Percentiles rank a stretch among this genome's conserved stretches.
phyloP scores from a whole-genome alignment of 1,140 invertebrate genomes.

The Pogonognathellus flavescens region DNA sequence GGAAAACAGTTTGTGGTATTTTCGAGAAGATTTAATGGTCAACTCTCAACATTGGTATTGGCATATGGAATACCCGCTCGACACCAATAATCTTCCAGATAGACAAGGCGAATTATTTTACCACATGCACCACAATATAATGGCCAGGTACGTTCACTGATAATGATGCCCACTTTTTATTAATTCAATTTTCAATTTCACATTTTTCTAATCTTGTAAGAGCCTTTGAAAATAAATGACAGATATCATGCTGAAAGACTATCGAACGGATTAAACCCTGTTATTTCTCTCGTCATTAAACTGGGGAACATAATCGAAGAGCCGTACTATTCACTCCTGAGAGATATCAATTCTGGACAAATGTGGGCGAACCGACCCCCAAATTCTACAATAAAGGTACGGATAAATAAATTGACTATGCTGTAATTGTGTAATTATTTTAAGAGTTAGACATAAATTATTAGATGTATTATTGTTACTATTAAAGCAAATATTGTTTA shows the following conservation, averaged over 20 bases:
- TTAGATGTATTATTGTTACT: too few relatives aligned
- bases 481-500: too few relatives aligned
- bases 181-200: too few relatives aligned
- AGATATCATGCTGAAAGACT: slow-evolving; percentile 23
- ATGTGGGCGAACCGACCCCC: background rate
- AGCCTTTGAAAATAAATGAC: too few relatives aligned
- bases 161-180: too few relatives aligned
- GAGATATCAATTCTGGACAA: background rate
- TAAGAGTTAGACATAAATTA: too few relatives aligned
- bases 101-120: slow-evolving; percentile 27
- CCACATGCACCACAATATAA: background rate
- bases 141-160: slow-evolving; percentile 66
- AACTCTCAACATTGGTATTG: slow-evolving; percentile 72
- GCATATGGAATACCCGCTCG: background rate
- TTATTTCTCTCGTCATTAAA: background rate
- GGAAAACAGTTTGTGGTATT: slow-evolving; percentile 79
- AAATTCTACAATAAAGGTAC: background rate
- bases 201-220: too few relatives aligned
- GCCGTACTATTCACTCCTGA: background rate
- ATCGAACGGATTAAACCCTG: background rate
- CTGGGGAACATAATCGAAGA: background rate
- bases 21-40: slow-evolving; percentile 81
- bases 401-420: too few relatives aligned
- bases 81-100: background rate
- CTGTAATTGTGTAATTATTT: too few relatives aligned